Evolutionary conservation across 2,888 invertebrate genomes (phyloP).

Genomic region (Lasioglossum pauxillum): DNA sequence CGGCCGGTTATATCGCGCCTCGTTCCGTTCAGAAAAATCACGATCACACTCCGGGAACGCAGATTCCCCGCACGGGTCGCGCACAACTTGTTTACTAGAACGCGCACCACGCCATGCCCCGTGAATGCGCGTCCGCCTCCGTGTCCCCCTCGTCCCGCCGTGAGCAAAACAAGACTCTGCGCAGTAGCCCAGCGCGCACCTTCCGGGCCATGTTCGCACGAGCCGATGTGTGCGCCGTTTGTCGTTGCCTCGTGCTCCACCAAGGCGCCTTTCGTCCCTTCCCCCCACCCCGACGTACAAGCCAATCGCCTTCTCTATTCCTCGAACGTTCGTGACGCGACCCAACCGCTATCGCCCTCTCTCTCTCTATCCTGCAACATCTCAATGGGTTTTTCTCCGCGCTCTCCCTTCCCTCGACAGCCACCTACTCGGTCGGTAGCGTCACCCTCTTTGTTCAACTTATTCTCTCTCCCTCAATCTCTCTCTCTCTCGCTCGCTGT

Average conservation of each 20-base stretch:
- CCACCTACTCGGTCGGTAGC: slow-evolving; percentile 1
- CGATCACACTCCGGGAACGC: slow-evolving; percentile 69
- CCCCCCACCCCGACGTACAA: neutral
- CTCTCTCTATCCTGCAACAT: slow-evolving; percentile 6
- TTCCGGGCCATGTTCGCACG: slow-evolving; percentile 79
- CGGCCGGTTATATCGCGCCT: slow-evolving; percentile 35
- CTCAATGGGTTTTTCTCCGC: slow-evolving; percentile 22
- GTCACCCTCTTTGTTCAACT: neutral
- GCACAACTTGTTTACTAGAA: slow-evolving; percentile 84
- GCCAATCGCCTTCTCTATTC: neutral
- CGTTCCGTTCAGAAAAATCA: slow-evolving; percentile 70
- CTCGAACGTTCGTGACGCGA: neutral
- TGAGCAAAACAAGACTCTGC: slow-evolving; percentile 83
- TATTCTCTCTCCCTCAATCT: neutral
- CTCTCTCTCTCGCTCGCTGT: neutral
- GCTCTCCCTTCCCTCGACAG: neutral
- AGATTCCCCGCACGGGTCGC: slow-evolving; percentile 79
- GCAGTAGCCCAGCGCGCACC: slow-evolving; percentile 79
- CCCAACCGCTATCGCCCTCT: neutral
- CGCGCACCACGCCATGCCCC: slow-evolving; percentile 81
- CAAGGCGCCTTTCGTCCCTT: slow-evolving; percentile 40
- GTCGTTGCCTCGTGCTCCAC: slow-evolving; percentile 60
- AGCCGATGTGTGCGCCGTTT: slow-evolving; percentile 59
- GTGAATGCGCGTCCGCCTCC: slow-evolving; percentile 72
- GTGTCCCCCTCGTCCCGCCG: slow-evolving; percentile 62